Evolutionary conservation across 2,888 invertebrate species (phyloP).

Genomic region (Eudemis profundana): DNA sequence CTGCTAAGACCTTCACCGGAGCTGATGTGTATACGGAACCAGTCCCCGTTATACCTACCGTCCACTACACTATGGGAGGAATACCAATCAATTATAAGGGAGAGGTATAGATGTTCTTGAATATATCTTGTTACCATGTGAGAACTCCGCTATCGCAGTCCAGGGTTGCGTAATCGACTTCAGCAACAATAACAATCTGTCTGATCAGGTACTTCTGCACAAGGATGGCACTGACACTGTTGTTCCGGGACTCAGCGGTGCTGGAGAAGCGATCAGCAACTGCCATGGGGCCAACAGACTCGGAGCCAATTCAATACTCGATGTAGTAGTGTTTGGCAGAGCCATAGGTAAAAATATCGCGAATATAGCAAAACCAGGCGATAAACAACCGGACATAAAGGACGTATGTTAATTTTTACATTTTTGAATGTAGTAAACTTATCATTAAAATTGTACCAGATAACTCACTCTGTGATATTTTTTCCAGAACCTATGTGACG

Average conservation of each 20-base stretch:
- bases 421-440: not conserved
- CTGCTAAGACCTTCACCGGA: constrained; percentile 98
- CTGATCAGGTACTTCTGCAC: constrained; percentile 83
- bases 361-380: constrained; percentile 92
- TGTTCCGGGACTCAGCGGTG: constrained; percentile 95
- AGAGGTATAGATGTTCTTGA: no score
- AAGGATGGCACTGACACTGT: constrained; percentile 86
- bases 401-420: constrained; percentile 80
- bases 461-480: no score
- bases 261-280: constrained; percentile 96
- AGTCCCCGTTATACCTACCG: constrained; percentile 98
- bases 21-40: constrained; percentile 98
- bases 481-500: constrained; percentile 93
- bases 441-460: not conserved
- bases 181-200: no score
- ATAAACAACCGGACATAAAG: constrained; percentile 88
- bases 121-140: no score
- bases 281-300: constrained; percentile 99
- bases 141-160: no score
- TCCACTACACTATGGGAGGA: constrained; percentile 99
- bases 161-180: no score
- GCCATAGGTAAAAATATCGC: constrained; percentile 96
- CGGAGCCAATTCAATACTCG: constrained; percentile 98
- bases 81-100: constrained; percentile 98
- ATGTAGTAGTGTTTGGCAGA: constrained; percentile 98